Percentiles rank a stretch among this genome's conserved stretches.
These are phyloP conservation scores for Monochamus saltuarius DNA, from an alignment of 1,140 invertebrate genomes.

Conservation along the genomic window DNA sequence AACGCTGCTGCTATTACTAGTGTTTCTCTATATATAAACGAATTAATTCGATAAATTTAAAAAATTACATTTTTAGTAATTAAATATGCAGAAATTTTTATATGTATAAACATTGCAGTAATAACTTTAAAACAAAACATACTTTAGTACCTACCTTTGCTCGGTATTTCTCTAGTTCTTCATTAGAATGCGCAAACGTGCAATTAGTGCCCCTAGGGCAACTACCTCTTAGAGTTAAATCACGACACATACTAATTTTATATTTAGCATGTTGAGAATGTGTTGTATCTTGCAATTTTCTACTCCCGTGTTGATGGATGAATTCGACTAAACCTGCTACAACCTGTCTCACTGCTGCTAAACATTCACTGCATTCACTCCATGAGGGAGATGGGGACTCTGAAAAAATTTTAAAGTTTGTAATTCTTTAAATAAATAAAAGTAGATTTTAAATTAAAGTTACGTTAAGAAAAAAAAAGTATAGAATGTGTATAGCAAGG, in stretches of 20 bases:
- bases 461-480: too few relatives aligned
- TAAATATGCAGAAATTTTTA: too few relatives aligned
- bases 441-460: too few relatives aligned
- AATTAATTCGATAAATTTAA: too few relatives aligned
- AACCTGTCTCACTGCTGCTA: slow-evolving; percentile 79
- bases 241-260: slow-evolving; percentile 90
- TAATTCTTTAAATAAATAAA: neutral
- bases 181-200: slow-evolving; percentile 89
- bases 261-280: slow-evolving; percentile 72
- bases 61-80: too few relatives aligned
- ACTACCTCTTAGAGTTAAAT: slow-evolving; percentile 71
- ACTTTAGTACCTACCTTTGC: slow-evolving; percentile 22
- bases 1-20: too few relatives aligned
- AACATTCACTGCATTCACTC: slow-evolving; percentile 71
- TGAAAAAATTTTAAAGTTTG: slow-evolving; percentile 41
- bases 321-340: slow-evolving; percentile 74
- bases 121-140: too few relatives aligned
- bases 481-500: too few relatives aligned
- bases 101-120: too few relatives aligned
- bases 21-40: too few relatives aligned
- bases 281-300: neutral
- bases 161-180: slow-evolving; percentile 81
- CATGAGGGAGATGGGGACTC: slow-evolving; percentile 72
- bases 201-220: slow-evolving; percentile 86
- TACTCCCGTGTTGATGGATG: slow-evolving; percentile 58